Evolutionary conservation across 2,888 invertebrate species (phyloP).

Genomic region (Tetropium fuscum): DNA sequence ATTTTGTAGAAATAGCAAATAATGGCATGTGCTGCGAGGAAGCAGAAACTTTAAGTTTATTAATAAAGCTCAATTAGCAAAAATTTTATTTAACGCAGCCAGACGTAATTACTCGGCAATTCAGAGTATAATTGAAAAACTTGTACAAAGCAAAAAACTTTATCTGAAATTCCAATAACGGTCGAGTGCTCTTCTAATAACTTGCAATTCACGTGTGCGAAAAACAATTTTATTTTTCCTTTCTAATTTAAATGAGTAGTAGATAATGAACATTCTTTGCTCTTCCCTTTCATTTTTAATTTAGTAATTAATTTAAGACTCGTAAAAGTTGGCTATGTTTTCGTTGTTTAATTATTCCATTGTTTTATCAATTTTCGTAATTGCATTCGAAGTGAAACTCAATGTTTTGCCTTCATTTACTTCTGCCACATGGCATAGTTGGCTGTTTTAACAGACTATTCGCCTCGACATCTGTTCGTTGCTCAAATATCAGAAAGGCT

Average conservation of each 20-base stretch:
- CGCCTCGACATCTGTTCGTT: constrained; percentile 43
- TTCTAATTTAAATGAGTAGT: constrained; percentile 1
- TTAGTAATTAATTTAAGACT: constrained; percentile 53
- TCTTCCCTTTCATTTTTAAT: constrained; percentile 49
- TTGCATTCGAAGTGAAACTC: constrained; percentile 50
- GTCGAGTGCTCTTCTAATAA: not conserved
- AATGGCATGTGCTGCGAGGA: too few species aligned
- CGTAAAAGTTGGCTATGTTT: constrained; percentile 38
- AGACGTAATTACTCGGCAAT: not conserved
- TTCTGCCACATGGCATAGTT: constrained; percentile 48
- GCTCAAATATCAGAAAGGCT: constrained; percentile 18
- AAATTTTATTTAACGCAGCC: not conserved
- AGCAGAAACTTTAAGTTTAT: not conserved
- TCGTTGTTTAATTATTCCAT: constrained; percentile 55
- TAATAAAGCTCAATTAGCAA: not conserved
- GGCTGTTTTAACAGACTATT: constrained; percentile 42
- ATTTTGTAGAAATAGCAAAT: too few species aligned
- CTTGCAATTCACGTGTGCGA: constrained; percentile 12
- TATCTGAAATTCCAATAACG: constrained; percentile 1
- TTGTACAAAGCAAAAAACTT: not conserved
- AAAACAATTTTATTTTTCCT: constrained; percentile 5
- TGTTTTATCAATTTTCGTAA: constrained; percentile 58
- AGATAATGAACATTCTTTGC: constrained; percentile 9
- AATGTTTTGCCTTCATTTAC: constrained; percentile 42
- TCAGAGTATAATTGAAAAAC: not conserved